phyloP scores from a whole-genome alignment of 2,888 invertebrate genomes.

The Nemapogon koenigi region DNA sequence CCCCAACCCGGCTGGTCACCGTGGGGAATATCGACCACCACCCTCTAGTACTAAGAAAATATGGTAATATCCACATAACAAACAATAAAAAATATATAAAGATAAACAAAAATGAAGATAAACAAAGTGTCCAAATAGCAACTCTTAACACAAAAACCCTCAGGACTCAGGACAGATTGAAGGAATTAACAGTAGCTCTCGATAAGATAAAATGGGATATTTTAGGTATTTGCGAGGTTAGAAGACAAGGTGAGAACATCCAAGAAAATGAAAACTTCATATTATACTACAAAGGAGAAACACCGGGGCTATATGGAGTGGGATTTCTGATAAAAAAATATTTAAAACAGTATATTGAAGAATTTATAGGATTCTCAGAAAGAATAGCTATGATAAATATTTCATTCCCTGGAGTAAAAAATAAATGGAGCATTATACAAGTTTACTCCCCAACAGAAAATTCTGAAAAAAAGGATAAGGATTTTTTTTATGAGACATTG shows the following conservation, averaged over 20 bases:
- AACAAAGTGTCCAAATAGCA: constrained; percentile 11
- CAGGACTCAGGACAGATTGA: constrained; percentile 10
- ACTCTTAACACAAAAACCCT: constrained; percentile 16
- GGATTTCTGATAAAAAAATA: constrained; percentile 16
- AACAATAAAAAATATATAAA: too few relatives aligned
- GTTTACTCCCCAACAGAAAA: too few relatives aligned
- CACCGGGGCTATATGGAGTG: constrained; percentile 12
- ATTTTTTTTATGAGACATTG: too few relatives aligned
- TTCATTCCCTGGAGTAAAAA: too few relatives aligned
- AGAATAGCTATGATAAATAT: too few relatives aligned
- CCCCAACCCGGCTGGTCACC: constrained; percentile 19
- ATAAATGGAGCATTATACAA: too few relatives aligned
- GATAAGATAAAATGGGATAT: constrained; percentile 18
- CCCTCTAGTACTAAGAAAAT: too few relatives aligned
- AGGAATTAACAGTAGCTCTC: constrained; percentile 16
- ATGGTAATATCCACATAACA: too few relatives aligned
- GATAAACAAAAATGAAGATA: too few relatives aligned
- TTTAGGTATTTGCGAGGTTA: constrained; percentile 18
- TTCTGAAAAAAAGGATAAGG: too few relatives aligned
- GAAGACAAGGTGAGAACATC: constrained; percentile 17
- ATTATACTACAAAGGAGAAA: constrained; percentile 13
- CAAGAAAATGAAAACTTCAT: constrained; percentile 14
- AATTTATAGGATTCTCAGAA: too few relatives aligned
- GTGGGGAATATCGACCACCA: too few relatives aligned
- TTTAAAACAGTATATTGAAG: constrained; percentile 14